Evolutionary conservation across 2,888 invertebrate species (phyloP), one percentile per base, ranked within the genome.

Genomic region (Liopterus haemorrhoidalis): DNA sequence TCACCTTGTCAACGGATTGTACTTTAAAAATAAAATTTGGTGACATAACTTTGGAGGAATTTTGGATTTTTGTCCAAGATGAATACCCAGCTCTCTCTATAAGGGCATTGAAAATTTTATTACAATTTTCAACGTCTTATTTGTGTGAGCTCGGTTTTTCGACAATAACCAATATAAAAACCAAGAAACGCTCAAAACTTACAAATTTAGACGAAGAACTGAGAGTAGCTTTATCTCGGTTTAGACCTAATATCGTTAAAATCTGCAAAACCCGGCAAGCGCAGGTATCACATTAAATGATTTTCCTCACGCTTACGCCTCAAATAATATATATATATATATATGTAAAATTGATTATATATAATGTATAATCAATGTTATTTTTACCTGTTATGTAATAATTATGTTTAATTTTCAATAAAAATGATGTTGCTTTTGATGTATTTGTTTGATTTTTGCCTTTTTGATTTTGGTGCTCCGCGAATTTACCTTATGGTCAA

Each of bases 21-120:
- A 49, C 43, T 40, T 43, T 41, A 44, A 49, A 44, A 48, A 28
- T 48, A 25, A 48, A 45, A 37, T 28, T 44, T 49, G 39, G 40
- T 3, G 50, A 50, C 47, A 48, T 48, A 36, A 33, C 41, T 2
- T 27, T 48, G 30, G 35, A 19, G 32, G 15, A 44, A 39, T 49
- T 49, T 44, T 48, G 47, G 49, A 39, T 47, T 15, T 19, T 15
- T 40, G 25, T 46, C 9, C 31, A 42, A 43, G 37, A 43, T 45
- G 27, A 43, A 37, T 32, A 38, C 9, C 33, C 39, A 30, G 9
- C 12, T 30, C 30, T 30, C 12, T 11, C 8, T 12, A 30, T 30
- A 12, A 30, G 12, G 30, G 30, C 30, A 9, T 12, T 30, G 6
- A 30, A 30, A 33, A 33, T 14, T 16, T 8, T 15, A 16, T 33